These are phyloP conservation scores for Anarhynchus alexandrinus DNA, from an alignment of 2,113 vertebrate genomes.

Conservation along the genomic window DNA sequence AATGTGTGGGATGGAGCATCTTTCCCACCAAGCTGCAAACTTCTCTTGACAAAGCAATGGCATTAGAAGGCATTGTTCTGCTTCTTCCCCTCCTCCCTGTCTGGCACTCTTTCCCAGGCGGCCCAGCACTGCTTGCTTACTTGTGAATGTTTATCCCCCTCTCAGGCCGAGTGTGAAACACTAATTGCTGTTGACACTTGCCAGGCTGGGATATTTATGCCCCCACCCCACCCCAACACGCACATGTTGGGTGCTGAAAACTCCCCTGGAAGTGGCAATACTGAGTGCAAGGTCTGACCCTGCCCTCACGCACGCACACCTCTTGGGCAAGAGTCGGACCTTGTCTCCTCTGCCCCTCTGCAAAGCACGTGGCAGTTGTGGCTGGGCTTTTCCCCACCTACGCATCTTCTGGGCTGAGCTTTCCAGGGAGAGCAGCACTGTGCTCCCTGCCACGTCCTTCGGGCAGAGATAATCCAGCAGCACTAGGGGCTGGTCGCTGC, in stretches of 20 bases:
- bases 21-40: neutral
- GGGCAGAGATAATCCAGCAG: neutral
- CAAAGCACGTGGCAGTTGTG: neutral
- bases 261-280: neutral
- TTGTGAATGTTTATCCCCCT: neutral
- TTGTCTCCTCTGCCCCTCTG: neutral
- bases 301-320: neutral
- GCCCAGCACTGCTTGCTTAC: neutral
- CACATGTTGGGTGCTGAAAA: neutral
- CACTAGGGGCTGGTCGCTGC: neutral
- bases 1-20: neutral
- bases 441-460: neutral
- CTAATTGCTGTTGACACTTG: constrained; percentile 58
- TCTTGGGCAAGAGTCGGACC: neutral
- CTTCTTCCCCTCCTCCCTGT: constrained; percentile 12
- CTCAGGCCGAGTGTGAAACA: neutral
- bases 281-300: neutral
- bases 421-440: neutral
- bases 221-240: neutral
- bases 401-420: neutral
- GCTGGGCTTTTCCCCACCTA: neutral
- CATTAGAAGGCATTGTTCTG: neutral
- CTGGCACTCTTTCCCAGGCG: constrained; percentile 13
- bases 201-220: neutral
- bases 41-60: neutral